Percentiles rank a stretch among this genome's conserved stretches.
Evolutionary conservation across 2,888 invertebrate species (phyloP).

Genomic region (Agriotes lineatus): DNA sequence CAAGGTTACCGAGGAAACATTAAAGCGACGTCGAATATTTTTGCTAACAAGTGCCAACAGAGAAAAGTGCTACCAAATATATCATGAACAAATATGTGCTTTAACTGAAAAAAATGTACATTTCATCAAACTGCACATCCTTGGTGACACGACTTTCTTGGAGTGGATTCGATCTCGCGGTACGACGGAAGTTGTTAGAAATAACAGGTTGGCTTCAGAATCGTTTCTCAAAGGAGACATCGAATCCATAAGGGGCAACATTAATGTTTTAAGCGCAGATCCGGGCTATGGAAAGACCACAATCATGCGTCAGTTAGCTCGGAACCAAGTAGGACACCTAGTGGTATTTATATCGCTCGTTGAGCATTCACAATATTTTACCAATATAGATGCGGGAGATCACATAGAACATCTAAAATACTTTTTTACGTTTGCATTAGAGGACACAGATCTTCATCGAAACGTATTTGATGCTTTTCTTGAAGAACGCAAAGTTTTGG

Average conservation of each 20-base stretch:
- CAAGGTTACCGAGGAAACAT: neutral
- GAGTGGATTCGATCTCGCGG: neutral
- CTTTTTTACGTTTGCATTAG: neutral
- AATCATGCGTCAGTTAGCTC: neutral
- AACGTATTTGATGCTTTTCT: neutral
- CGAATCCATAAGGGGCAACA: neutral
- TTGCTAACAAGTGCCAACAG: neutral
- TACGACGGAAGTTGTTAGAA: neutral
- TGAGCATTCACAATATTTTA: neutral
- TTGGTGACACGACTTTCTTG: neutral
- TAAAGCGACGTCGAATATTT: neutral
- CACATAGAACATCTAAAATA: neutral
- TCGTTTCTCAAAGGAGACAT: neutral
- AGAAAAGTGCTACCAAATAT: neutral
- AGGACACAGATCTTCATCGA: neutral
- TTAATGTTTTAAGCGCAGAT: neutral
- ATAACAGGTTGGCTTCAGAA: neutral
- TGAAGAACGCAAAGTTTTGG: neutral
- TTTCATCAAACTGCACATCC: neutral
- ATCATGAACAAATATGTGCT: neutral
- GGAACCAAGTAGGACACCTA: neutral
- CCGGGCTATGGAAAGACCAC: neutral
- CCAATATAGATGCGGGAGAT: neutral
- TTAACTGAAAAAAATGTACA: neutral
- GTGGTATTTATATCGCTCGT: neutral